These are phyloP conservation scores for Argyra leucocephala DNA, from an alignment of 2,888 invertebrate species.

Conservation along the genomic window DNA sequence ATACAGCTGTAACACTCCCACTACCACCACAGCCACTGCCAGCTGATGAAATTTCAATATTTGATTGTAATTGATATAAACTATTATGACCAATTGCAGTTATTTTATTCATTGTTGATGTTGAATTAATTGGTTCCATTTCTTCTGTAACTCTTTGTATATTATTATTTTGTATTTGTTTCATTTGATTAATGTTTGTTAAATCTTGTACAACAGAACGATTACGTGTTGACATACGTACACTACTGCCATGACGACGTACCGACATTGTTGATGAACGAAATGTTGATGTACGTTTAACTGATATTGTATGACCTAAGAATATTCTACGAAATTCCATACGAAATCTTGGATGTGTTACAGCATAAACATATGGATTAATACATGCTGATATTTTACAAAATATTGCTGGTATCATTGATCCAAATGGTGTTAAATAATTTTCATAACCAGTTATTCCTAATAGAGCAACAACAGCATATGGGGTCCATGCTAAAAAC, in stretches of 20 bases:
- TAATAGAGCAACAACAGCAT: slow-evolving; percentile 63
- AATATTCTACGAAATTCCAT: slow-evolving; percentile 45
- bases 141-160: background rate
- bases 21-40: no score
- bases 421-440: slow-evolving; percentile 57
- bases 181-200: background rate
- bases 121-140: background rate
- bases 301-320: slow-evolving; percentile 27
- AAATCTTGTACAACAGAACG: background rate
- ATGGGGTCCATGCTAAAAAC: slow-evolving; percentile 75
- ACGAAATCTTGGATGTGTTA: slow-evolving; percentile 68
- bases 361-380: slow-evolving; percentile 70
- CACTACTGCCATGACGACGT: slow-evolving; percentile 23
- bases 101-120: background rate
- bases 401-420: slow-evolving; percentile 69
- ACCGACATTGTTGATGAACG: slow-evolving; percentile 32
- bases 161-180: background rate
- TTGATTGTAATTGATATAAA: no score
- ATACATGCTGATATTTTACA: slow-evolving; percentile 74
- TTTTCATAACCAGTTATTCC: slow-evolving; percentile 59
- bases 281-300: slow-evolving; percentile 34
- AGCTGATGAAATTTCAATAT: no score
- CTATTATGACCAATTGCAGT: background rate
- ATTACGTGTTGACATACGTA: slow-evolving; percentile 21
- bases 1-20: no score